Base-by-base conservation (phyloP, 2,113 vertebrate species). In the Aphyosemion australe region DNA sequence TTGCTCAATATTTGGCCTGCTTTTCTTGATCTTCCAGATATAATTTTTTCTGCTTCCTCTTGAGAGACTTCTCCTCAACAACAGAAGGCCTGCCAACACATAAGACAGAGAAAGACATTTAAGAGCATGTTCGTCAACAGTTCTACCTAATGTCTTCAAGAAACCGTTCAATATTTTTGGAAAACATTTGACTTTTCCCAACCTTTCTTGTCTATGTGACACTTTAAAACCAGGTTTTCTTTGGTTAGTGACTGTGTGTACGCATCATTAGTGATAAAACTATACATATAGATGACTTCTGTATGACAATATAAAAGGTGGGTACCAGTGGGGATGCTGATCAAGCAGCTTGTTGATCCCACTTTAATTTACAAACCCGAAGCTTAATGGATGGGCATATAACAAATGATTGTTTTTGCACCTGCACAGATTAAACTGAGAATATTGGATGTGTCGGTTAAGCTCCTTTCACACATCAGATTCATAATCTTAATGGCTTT, bases 31-130 rank as follows among this genome's bases (percentile, higher is more conserved):
- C 67, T 55, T 72, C 39, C 20, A 51, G 70, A 45, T 60, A 32
- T 71, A 76, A 69, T 76, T 20, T 66, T 68, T 58, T 60, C 66
- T 59, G 60, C 14, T 72, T 77, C 54, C 64, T 69, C 60, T 59
- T 64, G 65, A 74, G 77, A 61, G 57, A 59, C 58, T 37, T 70
- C 37, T 84, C 64, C 74, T 56, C 46, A 49, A 64, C 60, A 82
- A 84, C 51, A 42, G 76, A 70, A 88, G 72, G 53, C 57, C 62
- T 91, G 78, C 69, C 41, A 82, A 87, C n/a, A 81, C 55, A 84
- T 34, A 60, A 84, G 42, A 85, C 5, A 76, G 45, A 62, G 52
- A 52, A 72, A 6, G 72, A 8, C 16, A 59, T 70, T 20, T 37
- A 60, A 14, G 18, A 72, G 3, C 55, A 64, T 2, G 26, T 60